Evolutionary conservation across 2,797 vertebrate genomes (phyloP), one percentile per base, ranked within the genome.

Genomic region (Aythya fuligula): DNA sequence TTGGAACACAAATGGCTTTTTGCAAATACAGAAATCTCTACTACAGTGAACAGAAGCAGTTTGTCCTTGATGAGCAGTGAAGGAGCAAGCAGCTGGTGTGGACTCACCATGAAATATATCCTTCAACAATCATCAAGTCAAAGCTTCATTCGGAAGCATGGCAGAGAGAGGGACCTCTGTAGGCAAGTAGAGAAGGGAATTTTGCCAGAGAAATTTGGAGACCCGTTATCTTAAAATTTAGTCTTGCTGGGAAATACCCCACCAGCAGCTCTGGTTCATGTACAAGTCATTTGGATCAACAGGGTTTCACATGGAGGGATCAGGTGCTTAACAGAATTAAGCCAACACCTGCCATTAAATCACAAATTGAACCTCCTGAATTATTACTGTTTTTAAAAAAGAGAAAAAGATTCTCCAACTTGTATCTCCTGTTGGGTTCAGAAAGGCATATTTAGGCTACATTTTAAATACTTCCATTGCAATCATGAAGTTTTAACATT

Each of bases 11-110:
- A 28, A 2, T 0, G 6, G 24, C 1, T 24, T 38, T 4, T 62
- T 39, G 71, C 39, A 67, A 51, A 78, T 2, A 2, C 0, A 3
- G 82, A 6, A 49, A 56, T 19, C 4, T 10, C 36, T 5, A 1
- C 30, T 39, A 0, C 3, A 30, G 85, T 12, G 5, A 38, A 9
- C 19, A 21, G 22, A 45, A 56, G 64, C 2, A 21, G n/a, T 0
- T 80, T 51, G 4, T 62, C 56, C 27, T 32, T 17, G 67, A 28
- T 1, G 36, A 57, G 79, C 30, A 56, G 43, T 27, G 69, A 36
- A 73, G 64, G 27, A 80, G 56, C 25, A 79, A 43, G 64, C 25
- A 38, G 39, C 34, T 43, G 60, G 27, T 61, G 60, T 9, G 57
- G 61, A 3, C 27, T 73, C 19, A 0, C 58, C 4, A 3, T 1